A percentile compares a stretch with the other conserved stretches of the same genome.
Conservation (phyloP, 2,113 vertebrate species). For the Silurus glanis region DNA sequence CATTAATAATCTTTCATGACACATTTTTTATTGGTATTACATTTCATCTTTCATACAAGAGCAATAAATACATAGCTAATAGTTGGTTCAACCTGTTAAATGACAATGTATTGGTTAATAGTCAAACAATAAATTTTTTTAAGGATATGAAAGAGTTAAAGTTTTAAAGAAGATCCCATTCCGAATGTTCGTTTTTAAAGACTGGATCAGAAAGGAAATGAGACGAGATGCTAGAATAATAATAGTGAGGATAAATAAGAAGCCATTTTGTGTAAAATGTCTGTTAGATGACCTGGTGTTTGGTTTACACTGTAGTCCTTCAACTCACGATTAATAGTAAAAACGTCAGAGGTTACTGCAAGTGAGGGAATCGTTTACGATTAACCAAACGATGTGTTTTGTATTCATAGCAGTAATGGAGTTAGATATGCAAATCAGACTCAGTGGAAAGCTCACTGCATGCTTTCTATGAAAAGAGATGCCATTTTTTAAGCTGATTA, state of each 20-base stretch:
- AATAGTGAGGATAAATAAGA: conserved; percentile 9
- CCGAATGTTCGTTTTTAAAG: conserved; percentile 15
- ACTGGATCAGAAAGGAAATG: background rate
- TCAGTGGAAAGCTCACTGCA: background rate
- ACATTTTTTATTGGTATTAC: conserved; percentile 59
- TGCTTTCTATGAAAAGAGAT: background rate
- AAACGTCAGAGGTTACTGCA: background rate
- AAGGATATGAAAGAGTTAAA: conserved; percentile 35
- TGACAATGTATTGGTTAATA: conserved; percentile 64
- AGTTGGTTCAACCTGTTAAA: conserved; percentile 77
- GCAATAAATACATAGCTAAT: conserved; percentile 78
- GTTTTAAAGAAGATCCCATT: conserved; percentile 26
- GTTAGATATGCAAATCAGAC: conserved; percentile 8
- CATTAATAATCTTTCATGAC: conserved; percentile 45
- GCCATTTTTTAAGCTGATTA: background rate
- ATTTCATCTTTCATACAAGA: conserved; percentile 72
- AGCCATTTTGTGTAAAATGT: background rate
- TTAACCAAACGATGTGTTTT: background rate
- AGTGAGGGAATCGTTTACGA: background rate
- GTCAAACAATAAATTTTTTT: conserved; percentile 46
- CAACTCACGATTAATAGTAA: background rate
- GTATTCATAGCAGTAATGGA: background rate
- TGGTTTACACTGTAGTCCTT: background rate
- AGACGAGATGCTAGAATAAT: conserved; percentile 11
- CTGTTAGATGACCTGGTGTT: conserved; percentile 12